A percentile compares a stretch with the other conserved stretches of the same genome.
phyloP scores from a whole-genome alignment of 2,888 invertebrate genomes.

The Ptychoptera contaminata region DNA sequence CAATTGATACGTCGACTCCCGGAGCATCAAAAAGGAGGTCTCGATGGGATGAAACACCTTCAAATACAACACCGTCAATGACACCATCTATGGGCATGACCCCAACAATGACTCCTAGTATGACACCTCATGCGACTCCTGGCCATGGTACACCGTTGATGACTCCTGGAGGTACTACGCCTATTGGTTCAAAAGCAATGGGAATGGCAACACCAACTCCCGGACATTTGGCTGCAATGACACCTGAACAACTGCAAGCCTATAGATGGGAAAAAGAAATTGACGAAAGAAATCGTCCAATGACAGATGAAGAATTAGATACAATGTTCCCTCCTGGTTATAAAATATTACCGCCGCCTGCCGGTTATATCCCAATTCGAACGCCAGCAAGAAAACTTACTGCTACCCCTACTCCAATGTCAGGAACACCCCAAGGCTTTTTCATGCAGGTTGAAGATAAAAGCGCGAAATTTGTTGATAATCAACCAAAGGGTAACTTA shows the following conservation, averaged over 20 bases:
- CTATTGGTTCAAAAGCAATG: constrained; percentile 92
- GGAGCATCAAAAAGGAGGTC: constrained; percentile 89
- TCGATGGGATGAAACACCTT: constrained; percentile 98
- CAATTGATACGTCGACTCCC: constrained; percentile 84
- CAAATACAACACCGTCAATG: constrained; percentile 57
- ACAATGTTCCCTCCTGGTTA: constrained; percentile 96
- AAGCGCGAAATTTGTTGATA: constrained; percentile 75
- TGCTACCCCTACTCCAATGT: constrained; percentile 95
- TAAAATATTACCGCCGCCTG: constrained; percentile 90
- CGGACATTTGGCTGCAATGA: constrained; percentile 93
- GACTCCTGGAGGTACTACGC: constrained; percentile 73
- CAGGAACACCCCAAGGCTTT: constrained; percentile 82
- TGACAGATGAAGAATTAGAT: constrained; percentile 94
- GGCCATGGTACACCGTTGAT: constrained; percentile 50
- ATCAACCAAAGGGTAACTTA: constrained; percentile 94
- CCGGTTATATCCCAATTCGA: constrained; percentile 88
- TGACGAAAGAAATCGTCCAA: constrained; percentile 91
- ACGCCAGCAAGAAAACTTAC: constrained; percentile 96
- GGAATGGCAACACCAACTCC: constrained; percentile 97
- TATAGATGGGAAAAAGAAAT: constrained; percentile 98
- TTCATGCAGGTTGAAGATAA: constrained; percentile 87
- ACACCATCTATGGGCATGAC: constrained; percentile 45
- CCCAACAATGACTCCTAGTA: constrained; percentile 52
- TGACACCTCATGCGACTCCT: constrained; percentile 61
- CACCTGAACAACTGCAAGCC: constrained; percentile 96